Evolutionary conservation across 2,113 vertebrate genomes (phyloP), one percentile per base, ranked within the genome.

Genomic region (Larimichthys crocea): DNA sequence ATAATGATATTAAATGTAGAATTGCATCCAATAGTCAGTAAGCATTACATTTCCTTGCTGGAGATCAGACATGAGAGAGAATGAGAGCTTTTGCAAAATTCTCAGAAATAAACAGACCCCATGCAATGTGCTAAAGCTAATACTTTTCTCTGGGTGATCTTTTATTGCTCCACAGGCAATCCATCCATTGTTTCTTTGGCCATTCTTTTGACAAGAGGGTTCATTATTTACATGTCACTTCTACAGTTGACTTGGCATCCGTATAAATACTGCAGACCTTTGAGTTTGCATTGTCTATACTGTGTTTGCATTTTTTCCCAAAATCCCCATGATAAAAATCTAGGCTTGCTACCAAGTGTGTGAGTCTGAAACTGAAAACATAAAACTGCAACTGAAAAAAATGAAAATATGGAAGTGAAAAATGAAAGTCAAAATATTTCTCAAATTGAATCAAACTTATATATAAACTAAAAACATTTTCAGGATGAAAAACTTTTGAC

Each of bases 191-290:
- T 63, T 49, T 24, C 59, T 22, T 1, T n/a, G 4, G 10, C 35
- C 55, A 9, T 19, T 1, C 42, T 12, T 26, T 42, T 26, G n/a
- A 67, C 29, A 52, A 22, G 19, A 71, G 56, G 29, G 56, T 55
- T 64, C 50, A 19, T 61, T 78, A 26, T 69, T 76, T 55, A 74
- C 77, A 87, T 73, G 62, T 63, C 56, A 80, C 26, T 14, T 46
- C 46, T 65, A 16, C 62, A 71, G 62, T 63, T 75, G 22, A 50
- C 64, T 61, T 61, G 31, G 52, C 68, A 40, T 1, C 19, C 0
- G 1, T 9, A 3, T 0, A 8, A 49, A 22, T 44, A 26, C 44
- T 22, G 42, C 46, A 60, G 31, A 72, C 48, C 19, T 62, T 10
- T 63, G 20, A 2, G 22, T 68, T 63, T 29, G 7, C 49, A 62